These are phyloP conservation scores for Danio tinwini DNA, from an alignment of 2,797 vertebrate species.

Conservation along the genomic window DNA sequence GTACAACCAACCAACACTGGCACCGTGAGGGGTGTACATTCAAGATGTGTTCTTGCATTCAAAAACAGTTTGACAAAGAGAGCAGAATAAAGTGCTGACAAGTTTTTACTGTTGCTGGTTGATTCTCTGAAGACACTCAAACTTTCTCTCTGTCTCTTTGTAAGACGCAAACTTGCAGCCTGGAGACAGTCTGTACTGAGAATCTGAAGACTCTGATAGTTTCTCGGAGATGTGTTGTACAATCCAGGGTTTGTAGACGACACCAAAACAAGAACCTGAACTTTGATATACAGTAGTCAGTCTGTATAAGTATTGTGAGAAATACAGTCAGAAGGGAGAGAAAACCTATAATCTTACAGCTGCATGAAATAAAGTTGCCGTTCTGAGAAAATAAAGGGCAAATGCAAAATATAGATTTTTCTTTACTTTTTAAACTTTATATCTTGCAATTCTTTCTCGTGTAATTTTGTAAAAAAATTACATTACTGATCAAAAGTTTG, in stretches of 20 bases:
- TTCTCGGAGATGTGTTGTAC: not conserved
- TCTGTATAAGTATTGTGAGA: no score
- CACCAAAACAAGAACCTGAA: not conserved
- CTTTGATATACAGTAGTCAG: not conserved
- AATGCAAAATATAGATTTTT: no score
- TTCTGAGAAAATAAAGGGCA: no score
- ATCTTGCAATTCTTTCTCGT: no score
- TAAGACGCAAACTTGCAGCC: not conserved
- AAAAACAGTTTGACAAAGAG: conserved; percentile 1
- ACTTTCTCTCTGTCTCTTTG: not conserved
- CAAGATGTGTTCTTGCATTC: not conserved
- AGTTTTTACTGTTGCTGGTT: conserved; percentile 3
- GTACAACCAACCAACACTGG: not conserved
- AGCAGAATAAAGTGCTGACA: not conserved
- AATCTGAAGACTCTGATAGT: conserved; percentile 7
- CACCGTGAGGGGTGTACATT: not conserved
- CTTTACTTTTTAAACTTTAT: no score
- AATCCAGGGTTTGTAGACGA: conserved; percentile 3
- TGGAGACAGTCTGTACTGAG: not conserved
- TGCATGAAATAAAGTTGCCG: no score
- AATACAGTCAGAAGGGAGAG: no score
- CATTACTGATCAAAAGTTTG: no score
- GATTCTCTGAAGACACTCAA: not conserved
- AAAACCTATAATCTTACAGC: no score
- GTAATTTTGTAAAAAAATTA: no score